A percentile compares a stretch with the other conserved stretches of the same genome.
These are phyloP conservation scores for Hippocampus mohnikei DNA, from an alignment of 2,113 vertebrate genomes.

Conservation along the genomic window DNA sequence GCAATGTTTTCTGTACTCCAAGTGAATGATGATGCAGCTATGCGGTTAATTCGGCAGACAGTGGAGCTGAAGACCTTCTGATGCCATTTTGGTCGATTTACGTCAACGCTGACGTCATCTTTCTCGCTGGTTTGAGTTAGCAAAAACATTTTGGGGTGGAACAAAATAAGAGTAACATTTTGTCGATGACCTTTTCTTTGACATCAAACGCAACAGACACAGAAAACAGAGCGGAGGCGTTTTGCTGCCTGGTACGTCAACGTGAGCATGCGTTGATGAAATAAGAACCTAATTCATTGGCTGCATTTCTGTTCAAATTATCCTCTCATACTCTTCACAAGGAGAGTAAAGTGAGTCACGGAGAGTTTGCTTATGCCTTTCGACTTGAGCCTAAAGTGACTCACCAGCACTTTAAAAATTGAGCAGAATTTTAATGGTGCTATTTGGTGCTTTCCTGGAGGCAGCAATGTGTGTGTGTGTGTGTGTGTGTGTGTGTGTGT, in stretches of 20 bases:
- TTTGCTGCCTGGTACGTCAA: background rate
- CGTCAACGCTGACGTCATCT: background rate
- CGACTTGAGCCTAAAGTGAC: constrained; percentile 10
- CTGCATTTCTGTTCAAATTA: constrained; percentile 1
- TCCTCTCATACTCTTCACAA: background rate
- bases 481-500: too few species aligned
- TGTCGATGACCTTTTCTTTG: constrained; percentile 33
- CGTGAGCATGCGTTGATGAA: background rate
- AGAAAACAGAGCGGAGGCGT: background rate
- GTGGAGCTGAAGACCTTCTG: background rate
- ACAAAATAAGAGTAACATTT: background rate
- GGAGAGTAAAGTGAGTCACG: background rate
- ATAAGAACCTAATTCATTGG: background rate
- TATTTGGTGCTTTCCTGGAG: constrained; percentile 14
- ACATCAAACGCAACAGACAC: background rate
- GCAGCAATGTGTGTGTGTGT: background rate
- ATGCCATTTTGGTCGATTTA: background rate
- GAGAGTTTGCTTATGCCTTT: constrained; percentile 5
- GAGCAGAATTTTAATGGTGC: constrained; percentile 7
- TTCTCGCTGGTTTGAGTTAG: too few species aligned
- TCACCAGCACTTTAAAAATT: constrained; percentile 12
- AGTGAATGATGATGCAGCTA: background rate
- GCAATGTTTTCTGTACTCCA: background rate
- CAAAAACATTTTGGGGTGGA: background rate
- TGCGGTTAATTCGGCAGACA: background rate